A percentile compares a stretch with the other conserved stretches of the same genome.
Conservation (phyloP, 2,797 vertebrate genomes). For the Poeciliopsis gracilis region DNA sequence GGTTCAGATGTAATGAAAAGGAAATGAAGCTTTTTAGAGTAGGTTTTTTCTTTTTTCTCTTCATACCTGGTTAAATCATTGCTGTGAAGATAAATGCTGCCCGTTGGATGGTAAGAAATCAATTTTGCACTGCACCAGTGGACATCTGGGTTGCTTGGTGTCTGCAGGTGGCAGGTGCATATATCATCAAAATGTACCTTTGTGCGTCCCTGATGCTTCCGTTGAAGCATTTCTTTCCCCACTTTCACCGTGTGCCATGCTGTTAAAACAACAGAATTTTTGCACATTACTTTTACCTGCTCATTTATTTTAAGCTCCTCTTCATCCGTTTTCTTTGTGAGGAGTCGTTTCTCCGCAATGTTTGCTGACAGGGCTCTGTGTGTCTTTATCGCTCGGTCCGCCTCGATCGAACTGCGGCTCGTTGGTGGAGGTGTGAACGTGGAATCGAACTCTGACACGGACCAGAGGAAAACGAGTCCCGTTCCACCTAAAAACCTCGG, state of each 20-base stretch:
- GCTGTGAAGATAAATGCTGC: constrained; percentile 43
- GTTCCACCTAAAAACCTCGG: too few species aligned
- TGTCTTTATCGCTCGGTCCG: too few species aligned
- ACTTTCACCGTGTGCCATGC: not conserved
- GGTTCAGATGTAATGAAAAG: not conserved
- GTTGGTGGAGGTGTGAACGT: too few species aligned
- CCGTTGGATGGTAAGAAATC: constrained; percentile 39
- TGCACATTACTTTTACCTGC: not conserved
- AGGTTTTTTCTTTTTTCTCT: not conserved
- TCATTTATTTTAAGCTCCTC: not conserved
- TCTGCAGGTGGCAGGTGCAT: constrained; percentile 42
- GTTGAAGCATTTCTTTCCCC: not conserved
- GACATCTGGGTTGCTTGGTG: constrained; percentile 44
- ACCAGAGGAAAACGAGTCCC: too few species aligned
- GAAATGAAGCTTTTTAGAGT: not conserved
- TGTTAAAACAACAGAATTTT: not conserved
- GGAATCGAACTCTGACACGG: too few species aligned
- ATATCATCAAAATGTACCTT: not conserved
- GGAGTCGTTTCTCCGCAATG: too few species aligned
- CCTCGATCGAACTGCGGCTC: too few species aligned
- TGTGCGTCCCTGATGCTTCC: not conserved
- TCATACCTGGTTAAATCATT: not conserved
- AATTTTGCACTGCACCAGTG: constrained; percentile 43
- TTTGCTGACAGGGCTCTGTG: too few species aligned
- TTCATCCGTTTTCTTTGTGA: not conserved